Evolutionary conservation across 2,888 invertebrate genomes (phyloP).

Genomic region (Vannuccia rotundouncinata): DNA sequence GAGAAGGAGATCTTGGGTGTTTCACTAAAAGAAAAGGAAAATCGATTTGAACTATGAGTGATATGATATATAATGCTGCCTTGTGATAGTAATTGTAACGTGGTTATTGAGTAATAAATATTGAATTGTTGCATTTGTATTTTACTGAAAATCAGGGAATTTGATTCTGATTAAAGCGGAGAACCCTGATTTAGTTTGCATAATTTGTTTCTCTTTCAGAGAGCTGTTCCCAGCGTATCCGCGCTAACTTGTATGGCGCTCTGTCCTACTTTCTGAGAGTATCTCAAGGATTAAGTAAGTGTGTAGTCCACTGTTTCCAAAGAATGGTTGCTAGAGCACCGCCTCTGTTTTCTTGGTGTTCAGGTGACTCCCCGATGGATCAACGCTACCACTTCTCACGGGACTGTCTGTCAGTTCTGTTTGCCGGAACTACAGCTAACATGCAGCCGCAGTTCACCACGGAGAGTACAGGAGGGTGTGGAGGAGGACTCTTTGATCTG

Average conservation of each 20-base stretch:
- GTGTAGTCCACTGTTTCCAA: neutral
- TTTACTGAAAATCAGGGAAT: too few relatives aligned
- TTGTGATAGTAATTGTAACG: too few relatives aligned
- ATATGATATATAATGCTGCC: too few relatives aligned
- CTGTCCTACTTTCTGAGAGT: slow-evolving; percentile 65
- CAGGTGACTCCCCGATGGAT: slow-evolving; percentile 42
- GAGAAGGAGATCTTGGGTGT: too few relatives aligned
- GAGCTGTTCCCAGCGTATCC: slow-evolving; percentile 71
- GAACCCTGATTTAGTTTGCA: too few relatives aligned
- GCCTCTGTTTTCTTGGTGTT: too few relatives aligned
- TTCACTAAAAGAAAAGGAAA: too few relatives aligned
- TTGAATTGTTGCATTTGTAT: too few relatives aligned
- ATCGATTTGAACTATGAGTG: too few relatives aligned
- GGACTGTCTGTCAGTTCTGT: slow-evolving; percentile 63
- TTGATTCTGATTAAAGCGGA: too few relatives aligned
- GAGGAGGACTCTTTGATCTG: slow-evolving; percentile 61
- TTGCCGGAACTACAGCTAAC: slow-evolving; percentile 36
- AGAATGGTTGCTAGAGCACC: neutral
- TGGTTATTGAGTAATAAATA: too few relatives aligned
- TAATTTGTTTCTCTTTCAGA: slow-evolving; percentile 57
- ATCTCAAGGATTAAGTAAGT: slow-evolving; percentile 30
- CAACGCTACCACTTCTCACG: slow-evolving; percentile 33
- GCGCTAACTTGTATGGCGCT: slow-evolving; percentile 78
- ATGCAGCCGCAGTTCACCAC: neutral
- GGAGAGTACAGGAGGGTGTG: slow-evolving; percentile 42